Conservation (phyloP, 2,113 vertebrate genomes). For the Gila orcuttii region DNA sequence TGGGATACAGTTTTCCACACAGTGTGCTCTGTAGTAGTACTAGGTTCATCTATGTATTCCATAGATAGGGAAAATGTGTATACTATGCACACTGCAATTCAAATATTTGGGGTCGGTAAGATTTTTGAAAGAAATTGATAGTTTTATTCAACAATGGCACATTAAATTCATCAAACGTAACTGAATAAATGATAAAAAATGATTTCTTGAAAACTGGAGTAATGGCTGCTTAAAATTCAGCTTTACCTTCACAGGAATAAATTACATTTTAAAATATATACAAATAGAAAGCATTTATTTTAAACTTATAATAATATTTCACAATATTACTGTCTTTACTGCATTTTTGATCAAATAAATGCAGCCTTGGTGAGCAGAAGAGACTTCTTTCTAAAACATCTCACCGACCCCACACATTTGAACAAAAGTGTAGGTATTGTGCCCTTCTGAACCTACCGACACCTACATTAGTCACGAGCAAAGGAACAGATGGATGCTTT, state of each 20-base stretch:
- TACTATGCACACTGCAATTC: background rate
- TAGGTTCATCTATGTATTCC: background rate
- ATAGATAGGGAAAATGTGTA: background rate
- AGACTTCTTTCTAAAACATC: background rate
- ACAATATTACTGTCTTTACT: background rate
- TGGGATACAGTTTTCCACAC: background rate
- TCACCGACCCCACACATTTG: background rate
- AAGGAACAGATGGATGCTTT: background rate
- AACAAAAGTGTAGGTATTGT: background rate
- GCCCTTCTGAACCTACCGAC: background rate
- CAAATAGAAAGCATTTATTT: background rate
- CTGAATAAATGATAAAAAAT: background rate
- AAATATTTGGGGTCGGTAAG: background rate
- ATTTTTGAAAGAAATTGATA: background rate
- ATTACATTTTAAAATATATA: background rate
- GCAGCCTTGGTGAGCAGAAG: background rate
- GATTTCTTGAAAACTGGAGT: background rate
- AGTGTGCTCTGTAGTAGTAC: background rate
- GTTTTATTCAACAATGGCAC: background rate
- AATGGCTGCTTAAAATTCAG: background rate
- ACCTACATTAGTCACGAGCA: background rate
- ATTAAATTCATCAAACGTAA: background rate
- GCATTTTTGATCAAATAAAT: no score
- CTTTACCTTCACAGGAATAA: background rate
- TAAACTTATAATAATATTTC: background rate